Evolutionary conservation across 2,888 invertebrate species (phyloP), one percentile per base, ranked within the genome.

Genomic region (Cheilosia scutellata): DNA sequence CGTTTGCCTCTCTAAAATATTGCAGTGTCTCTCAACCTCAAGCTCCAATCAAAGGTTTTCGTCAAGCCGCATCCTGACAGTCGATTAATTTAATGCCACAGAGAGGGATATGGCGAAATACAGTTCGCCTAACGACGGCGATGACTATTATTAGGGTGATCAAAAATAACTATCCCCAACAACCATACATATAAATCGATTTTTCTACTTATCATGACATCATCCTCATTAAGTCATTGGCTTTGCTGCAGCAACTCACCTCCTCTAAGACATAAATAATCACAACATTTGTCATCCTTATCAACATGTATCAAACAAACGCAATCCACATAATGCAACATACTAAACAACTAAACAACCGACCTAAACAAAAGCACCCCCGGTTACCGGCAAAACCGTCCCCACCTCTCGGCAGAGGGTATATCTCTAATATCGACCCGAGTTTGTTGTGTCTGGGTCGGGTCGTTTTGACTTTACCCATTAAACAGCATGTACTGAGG

Each of bases 401-500:
- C 6, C 31, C 49, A 37, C 57, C 57, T 29, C 1, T 42, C 40
- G 9, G 53, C 16, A 53, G n/a, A 53, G n/a, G 16, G 31, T 20
- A 66, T 86, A 82, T 82, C 86, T 77, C 25, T 53, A 68, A 86
- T 86, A 86, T 86, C 86, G 82, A 86, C 82, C 86, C 72, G 63
- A 33, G 86, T 82, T 82, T 86, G 86, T 86, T 86, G 82, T 86
- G 86, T 86, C 86, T 86, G 86, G 71, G 76, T 70, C 71, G 86
- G 86, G 76, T 72, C 76, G 66, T 80, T 86, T 71, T 66, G 84
- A 86, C 80, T 76, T 76, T 68, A 63, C 60, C 49, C 60, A 71
- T 71, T 74, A 42, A 66, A 31, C 63, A 47, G 25, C 47, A 65
- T 62, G 58, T 57, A 13, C 27, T 31, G 57, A 44, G 53, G 70